Evolutionary conservation across 2,888 invertebrate species (phyloP), one percentile per base, ranked within the genome.

Genomic region (Drosophila helvetica): DNA sequence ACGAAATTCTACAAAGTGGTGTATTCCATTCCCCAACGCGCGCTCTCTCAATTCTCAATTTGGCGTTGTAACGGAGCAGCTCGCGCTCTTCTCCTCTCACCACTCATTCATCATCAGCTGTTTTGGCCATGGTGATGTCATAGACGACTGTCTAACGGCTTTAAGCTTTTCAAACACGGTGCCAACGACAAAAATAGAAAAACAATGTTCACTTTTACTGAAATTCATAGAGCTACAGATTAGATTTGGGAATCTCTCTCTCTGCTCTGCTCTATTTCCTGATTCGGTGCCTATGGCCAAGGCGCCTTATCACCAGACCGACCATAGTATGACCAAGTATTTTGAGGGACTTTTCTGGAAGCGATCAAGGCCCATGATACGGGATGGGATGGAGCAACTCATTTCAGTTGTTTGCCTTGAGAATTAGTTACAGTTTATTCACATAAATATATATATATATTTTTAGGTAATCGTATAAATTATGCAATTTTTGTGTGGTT

Each of bases 391-490:
- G 73, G 25, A 53, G 54, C 52, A 17, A 42, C 17, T 42, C 33
- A 47, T 18, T 65, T 69, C 59, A 8, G n/a, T 25, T 22, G 55
- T 73, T 86, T 85, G 89, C 89, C 80, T 89, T 89, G 86, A 88
- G 89, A 89, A 89, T 85, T 89, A 86, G 83, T 88, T 85, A 88
- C 84, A 85, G 78, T 74, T 83, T 89, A 89, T 85, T 85, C 88
- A 85, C 89, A 85, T 87, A 79, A 89, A 87, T 85, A 86, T 78
- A 72, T 77, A 72, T 78, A 72, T 78, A 59, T 85, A 74, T 79
- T 67, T 73, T 66, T 74, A 50, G 48, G 59, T 69, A 74, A 65
- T 65, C 66, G 42, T 73, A 56, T 74, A 65, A 65, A 68, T 85
- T 88, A 75, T 82, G 80, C 60, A 81, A 65, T 84, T 75, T 51